These are phyloP conservation scores for Zoanthus sansibaricus DNA, from an alignment of 92 coral and sea anemone genomes.

Conservation along the genomic window DNA sequence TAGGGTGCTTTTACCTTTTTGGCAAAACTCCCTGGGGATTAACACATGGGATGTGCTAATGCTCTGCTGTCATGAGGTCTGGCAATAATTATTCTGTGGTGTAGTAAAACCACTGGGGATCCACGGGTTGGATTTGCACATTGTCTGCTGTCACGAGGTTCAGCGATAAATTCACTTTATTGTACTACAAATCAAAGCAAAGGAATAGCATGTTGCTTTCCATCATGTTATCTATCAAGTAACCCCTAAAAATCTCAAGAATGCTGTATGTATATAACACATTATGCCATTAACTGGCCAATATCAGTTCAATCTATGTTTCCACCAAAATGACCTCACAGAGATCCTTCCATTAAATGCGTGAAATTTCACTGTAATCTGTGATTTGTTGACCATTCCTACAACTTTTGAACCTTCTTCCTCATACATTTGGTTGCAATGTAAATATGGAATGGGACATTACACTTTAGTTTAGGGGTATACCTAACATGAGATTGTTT, in stretches of 20 bases:
- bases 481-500: conserved; percentile 19
- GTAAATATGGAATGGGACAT: not conserved
- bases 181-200: conserved; percentile 55
- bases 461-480: not conserved
- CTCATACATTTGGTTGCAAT: conserved; percentile 30
- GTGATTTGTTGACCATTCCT: conserved; percentile 17
- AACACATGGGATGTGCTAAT: too few species aligned
- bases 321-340: conserved; percentile 17
- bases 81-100: too few species aligned
- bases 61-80: not conserved
- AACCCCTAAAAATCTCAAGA: conserved; percentile 21
- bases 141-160: not conserved
- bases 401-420: conserved; percentile 12
- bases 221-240: conserved; percentile 40
- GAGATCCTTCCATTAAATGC: conserved; percentile 24
- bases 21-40: not conserved
- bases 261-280: conserved; percentile 39
- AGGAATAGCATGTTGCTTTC: conserved; percentile 48
- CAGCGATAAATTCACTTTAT: conserved; percentile 7
- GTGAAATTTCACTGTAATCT: conserved; percentile 8
- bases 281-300: conserved; percentile 26
- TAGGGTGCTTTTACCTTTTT: too few species aligned
- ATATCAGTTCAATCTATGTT: conserved; percentile 10
- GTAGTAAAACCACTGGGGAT: too few species aligned
- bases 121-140: too few species aligned